These are phyloP conservation scores for Oscheius sp. DNA, from an alignment of 2,888 invertebrate genomes.

Conservation along the genomic window DNA sequence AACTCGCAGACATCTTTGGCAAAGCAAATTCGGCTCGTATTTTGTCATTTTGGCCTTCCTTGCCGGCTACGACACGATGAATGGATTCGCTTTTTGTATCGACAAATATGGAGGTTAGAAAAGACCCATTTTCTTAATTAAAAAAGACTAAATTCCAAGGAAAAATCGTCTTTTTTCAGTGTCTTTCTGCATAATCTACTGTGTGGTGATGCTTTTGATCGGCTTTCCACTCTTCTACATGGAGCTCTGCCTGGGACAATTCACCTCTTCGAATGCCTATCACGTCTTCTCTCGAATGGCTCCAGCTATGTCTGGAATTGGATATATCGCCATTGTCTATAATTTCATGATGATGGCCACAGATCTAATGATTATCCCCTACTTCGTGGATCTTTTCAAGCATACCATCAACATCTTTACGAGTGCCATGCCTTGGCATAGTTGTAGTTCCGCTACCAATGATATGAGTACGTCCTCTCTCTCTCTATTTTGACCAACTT, in stretches of 20 bases:
- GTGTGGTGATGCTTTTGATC: constrained; percentile 1
- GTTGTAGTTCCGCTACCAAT: not conserved
- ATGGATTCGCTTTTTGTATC: not conserved
- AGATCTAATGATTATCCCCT: not conserved
- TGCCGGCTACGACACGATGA: constrained; percentile 1
- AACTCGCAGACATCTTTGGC: not conserved
- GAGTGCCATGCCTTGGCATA: constrained; percentile 10
- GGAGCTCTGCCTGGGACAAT: constrained; percentile 25
- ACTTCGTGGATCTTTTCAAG: not conserved
- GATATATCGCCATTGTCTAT: not conserved
- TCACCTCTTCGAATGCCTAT: not conserved
- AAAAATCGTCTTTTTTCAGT: not conserved
- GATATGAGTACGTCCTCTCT: not conserved
- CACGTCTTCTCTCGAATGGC: constrained; percentile 14
- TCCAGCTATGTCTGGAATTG: constrained; percentile 17
- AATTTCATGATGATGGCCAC: not conserved
- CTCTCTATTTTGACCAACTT: too few species aligned
- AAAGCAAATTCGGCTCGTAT: not conserved
- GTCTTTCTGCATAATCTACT: constrained; percentile 4
- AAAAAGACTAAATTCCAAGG: too few species aligned
- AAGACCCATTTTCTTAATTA: not conserved
- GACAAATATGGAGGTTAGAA: constrained; percentile 9
- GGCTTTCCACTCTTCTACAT: constrained; percentile 27
- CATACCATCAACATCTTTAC: constrained; percentile 4
- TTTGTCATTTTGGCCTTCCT: constrained; percentile 14